phyloP scores from a whole-genome alignment of 2,888 invertebrate species.

The Panzeria rudis region DNA sequence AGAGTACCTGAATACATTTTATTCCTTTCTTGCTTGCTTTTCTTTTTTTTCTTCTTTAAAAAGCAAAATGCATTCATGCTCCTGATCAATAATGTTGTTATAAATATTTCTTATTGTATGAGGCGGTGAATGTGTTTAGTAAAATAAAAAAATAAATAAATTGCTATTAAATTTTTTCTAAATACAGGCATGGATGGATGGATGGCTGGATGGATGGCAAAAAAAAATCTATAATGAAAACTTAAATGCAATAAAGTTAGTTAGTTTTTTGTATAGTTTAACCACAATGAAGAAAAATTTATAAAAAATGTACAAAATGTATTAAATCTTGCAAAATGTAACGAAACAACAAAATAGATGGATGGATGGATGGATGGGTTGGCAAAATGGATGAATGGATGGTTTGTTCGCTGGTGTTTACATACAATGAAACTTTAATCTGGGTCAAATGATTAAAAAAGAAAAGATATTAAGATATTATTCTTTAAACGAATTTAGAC shows the following conservation, averaged over 20 bases:
- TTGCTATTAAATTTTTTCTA: conserved; percentile 17
- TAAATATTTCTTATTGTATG: conserved; percentile 1
- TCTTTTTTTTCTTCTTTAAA: background rate
- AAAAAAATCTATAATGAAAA: conserved; percentile 39
- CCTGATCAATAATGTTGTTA: conserved; percentile 40
- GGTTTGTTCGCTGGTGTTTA: conserved; percentile 5
- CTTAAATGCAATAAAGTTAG: conserved; percentile 37
- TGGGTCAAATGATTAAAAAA: conserved; percentile 29
- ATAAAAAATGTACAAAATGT: conserved; percentile 12
- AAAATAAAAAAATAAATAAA: conserved; percentile 23
- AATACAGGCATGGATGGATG: conserved; percentile 5
- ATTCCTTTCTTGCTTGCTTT: conserved; percentile 27
- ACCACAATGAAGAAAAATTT: background rate
- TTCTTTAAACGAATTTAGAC: background rate
- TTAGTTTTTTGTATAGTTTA: conserved; percentile 19
- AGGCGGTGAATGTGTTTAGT: background rate
- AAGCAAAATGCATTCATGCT: conserved; percentile 4
- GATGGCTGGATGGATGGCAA: background rate
- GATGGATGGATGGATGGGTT: conserved; percentile 3
- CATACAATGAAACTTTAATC: conserved; percentile 4
- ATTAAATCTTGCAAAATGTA: conserved; percentile 44
- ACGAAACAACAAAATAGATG: conserved; percentile 24
- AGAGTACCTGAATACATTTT: conserved; percentile 27
- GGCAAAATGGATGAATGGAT: background rate
- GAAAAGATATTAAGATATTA: conserved; percentile 8